Conservation (phyloP, 2,113 vertebrate genomes). For the Laticauda laticaudata region DNA sequence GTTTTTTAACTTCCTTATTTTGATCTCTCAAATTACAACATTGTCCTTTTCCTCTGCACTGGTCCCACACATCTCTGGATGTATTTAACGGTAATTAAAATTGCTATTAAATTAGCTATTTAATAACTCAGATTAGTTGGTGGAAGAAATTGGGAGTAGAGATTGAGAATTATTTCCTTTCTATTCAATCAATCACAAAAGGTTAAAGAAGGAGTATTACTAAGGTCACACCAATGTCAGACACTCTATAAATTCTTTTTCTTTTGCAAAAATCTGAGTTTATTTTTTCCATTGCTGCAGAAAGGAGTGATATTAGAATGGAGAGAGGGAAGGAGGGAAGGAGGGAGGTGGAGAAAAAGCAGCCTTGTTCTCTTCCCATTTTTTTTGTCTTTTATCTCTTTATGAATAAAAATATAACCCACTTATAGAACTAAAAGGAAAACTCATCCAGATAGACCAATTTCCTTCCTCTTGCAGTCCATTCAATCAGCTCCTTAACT, state of each 20-base stretch:
- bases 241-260: slow-evolving; percentile 25
- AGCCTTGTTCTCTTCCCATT: neutral
- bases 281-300: slow-evolving; percentile 10
- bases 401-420: slow-evolving; percentile 39
- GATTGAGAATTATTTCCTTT: slow-evolving; percentile 10
- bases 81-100: neutral
- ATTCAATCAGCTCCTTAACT: slow-evolving; percentile 52
- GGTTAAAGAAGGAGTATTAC: slow-evolving; percentile 28
- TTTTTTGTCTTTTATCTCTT: neutral
- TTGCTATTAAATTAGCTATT: neutral
- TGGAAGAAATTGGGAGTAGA: neutral
- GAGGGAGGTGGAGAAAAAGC: neutral
- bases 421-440: slow-evolving; percentile 42
- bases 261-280: neutral
- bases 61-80: neutral
- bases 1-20: neutral
- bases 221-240: slow-evolving; percentile 21
- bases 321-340: neutral
- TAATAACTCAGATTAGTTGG: neutral
- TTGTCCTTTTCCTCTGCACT: neutral
- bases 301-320: slow-evolving; percentile 31
- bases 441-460: slow-evolving; percentile 29
- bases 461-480: slow-evolving; percentile 26
- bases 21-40: neutral
- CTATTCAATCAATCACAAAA: slow-evolving; percentile 16